Percentiles rank a stretch among this genome's conserved stretches.
These are phyloP conservation scores for Telmatherina bonti DNA, from an alignment of 2,797 vertebrate genomes.

Conservation along the genomic window DNA sequence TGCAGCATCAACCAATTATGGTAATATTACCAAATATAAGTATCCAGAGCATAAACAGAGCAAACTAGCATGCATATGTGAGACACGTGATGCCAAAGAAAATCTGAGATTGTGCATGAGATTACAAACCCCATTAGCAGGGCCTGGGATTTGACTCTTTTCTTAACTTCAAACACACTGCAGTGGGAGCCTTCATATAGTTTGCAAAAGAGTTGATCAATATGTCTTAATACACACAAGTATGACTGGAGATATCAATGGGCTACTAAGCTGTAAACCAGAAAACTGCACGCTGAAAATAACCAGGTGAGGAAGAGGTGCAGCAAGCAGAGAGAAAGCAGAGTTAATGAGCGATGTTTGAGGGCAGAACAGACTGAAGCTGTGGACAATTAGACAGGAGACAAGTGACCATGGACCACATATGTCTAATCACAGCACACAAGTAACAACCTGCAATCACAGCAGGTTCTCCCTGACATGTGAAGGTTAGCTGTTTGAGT, in stretches of 20 bases:
- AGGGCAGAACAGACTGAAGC: background rate
- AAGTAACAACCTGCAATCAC: constrained; percentile 7
- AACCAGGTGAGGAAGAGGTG: too few relatives aligned
- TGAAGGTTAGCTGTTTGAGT: too few relatives aligned
- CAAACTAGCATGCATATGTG: background rate
- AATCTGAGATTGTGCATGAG: background rate
- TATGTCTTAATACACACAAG: background rate
- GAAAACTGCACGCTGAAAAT: background rate
- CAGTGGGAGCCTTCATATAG: background rate
- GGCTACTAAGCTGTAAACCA: background rate
- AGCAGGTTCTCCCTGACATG: background rate
- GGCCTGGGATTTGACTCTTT: background rate
- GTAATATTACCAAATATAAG: background rate
- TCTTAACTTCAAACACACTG: background rate
- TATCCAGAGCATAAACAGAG: background rate
- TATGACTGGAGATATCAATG: background rate
- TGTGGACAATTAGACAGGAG: background rate
- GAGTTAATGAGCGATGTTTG: too few relatives aligned
- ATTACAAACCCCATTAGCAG: background rate
- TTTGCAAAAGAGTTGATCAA: background rate
- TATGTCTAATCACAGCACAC: background rate
- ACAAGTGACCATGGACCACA: background rate
- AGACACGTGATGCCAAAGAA: background rate
- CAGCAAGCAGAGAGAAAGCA: too few relatives aligned
- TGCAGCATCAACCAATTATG: background rate